These are phyloP conservation scores for Xiphophorus couchianus DNA, from an alignment of 2,113 vertebrate species.

Conservation along the genomic window DNA sequence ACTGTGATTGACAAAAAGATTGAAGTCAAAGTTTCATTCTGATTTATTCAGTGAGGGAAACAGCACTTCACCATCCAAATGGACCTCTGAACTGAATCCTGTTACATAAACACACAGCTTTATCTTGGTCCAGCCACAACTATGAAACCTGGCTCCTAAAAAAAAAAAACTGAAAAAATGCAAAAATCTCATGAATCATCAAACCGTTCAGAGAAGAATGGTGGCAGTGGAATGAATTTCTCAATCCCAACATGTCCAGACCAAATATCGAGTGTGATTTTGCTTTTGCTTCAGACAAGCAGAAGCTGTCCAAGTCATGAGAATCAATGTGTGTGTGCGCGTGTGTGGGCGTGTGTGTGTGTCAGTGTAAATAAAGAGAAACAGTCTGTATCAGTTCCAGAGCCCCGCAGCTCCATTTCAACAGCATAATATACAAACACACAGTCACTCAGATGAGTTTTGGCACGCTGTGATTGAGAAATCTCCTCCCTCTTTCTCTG, in stretches of 20 bases:
- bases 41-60: slow-evolving; percentile 5
- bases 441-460: slow-evolving; percentile 32
- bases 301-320: slow-evolving; percentile 40
- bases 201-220: background rate
- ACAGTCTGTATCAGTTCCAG: slow-evolving; percentile 42
- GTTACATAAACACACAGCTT: background rate
- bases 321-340: slow-evolving; percentile 2
- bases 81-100: background rate
- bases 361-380: slow-evolving; percentile 41
- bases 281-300: slow-evolving; percentile 43
- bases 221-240: slow-evolving; percentile 32
- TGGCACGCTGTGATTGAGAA: slow-evolving; percentile 33
- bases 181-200: slow-evolving; percentile 27
- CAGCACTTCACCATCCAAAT: background rate
- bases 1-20: background rate
- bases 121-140: background rate
- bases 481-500: slow-evolving; percentile 9
- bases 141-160: background rate
- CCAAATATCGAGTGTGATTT: slow-evolving; percentile 43
- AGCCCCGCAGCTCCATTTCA: slow-evolving; percentile 51
- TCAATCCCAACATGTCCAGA: slow-evolving; percentile 57
- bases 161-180: background rate
- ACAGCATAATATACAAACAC: slow-evolving; percentile 34
- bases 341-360: slow-evolving; percentile 3
- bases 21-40: background rate